Percentiles rank a stretch among this genome's conserved stretches.
Evolutionary conservation across 2,888 invertebrate genomes (phyloP).

Genomic region (Ophion slaviceki): DNA sequence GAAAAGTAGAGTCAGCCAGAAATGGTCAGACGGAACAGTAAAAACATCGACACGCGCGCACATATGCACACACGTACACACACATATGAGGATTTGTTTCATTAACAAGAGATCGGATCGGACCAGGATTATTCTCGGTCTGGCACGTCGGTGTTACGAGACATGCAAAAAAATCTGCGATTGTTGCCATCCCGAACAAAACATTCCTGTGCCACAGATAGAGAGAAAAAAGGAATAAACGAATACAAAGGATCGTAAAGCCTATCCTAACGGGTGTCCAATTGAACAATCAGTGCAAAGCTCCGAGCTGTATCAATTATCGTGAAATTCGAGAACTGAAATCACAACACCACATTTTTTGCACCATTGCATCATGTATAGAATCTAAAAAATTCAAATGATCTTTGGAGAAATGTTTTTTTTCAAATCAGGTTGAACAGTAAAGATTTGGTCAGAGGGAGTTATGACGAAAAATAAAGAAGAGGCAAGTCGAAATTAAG

Average conservation of each 20-base stretch:
- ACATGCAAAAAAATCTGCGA: conserved; percentile 38
- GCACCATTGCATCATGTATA: no score
- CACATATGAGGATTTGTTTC: background rate
- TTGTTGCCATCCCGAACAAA: conserved; percentile 51
- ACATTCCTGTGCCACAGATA: conserved; percentile 21
- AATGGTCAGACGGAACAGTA: conserved; percentile 57
- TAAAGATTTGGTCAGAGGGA: no score
- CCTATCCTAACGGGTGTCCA: conserved; percentile 38
- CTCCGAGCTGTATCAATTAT: conserved; percentile 30
- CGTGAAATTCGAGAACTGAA: conserved; percentile 7
- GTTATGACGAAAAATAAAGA: no score
- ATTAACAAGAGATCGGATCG: conserved; percentile 22
- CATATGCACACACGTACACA: background rate
- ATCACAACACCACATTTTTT: background rate
- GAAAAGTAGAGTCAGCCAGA: conserved; percentile 43
- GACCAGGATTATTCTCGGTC: conserved; percentile 33
- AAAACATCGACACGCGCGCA: conserved; percentile 3
- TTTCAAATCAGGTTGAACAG: no score
- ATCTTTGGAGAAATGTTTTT: no score
- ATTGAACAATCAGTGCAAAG: conserved; percentile 41
- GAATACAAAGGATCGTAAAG: conserved; percentile 17
- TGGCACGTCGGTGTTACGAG: conserved; percentile 46
- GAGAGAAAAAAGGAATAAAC: background rate
- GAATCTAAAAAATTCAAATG: no score
- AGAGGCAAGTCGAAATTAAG: no score